Evolutionary conservation across 2,888 invertebrate genomes (phyloP).

Genomic region (Luffia ferchaultella): DNA sequence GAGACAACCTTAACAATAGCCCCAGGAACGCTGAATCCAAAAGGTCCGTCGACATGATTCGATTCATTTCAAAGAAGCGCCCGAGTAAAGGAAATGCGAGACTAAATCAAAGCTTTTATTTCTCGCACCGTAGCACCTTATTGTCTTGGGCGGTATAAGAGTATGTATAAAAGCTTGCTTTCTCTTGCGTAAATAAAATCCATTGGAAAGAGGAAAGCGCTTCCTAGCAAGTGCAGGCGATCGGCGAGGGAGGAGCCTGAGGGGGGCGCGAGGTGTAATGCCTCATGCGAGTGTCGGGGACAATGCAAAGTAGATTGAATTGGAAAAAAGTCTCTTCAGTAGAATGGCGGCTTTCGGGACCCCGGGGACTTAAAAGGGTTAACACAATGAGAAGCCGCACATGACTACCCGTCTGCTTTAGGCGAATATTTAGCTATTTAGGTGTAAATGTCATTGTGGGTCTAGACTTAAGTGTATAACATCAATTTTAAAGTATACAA

Average conservation of each 20-base stretch:
- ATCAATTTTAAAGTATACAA: no score
- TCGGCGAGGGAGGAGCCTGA: slow-evolving; percentile 22
- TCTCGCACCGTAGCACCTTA: slow-evolving; percentile 59
- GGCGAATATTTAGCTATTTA: background rate
- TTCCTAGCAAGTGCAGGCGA: slow-evolving; percentile 47
- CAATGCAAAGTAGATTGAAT: slow-evolving; percentile 67
- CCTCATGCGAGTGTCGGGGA: slow-evolving; percentile 58
- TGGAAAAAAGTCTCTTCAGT: slow-evolving; percentile 58
- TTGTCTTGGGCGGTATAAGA: slow-evolving; percentile 61
- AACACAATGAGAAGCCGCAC: slow-evolving; percentile 42
- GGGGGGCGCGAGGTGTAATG: slow-evolving; percentile 56
- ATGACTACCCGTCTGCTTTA: slow-evolving; percentile 26
- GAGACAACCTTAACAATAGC: background rate
- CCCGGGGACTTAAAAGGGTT: slow-evolving; percentile 45
- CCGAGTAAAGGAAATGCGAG: slow-evolving; percentile 56
- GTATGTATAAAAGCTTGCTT: slow-evolving; percentile 63
- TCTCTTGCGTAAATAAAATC: slow-evolving; percentile 66
- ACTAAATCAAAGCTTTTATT: slow-evolving; percentile 67
- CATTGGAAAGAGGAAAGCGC: slow-evolving; percentile 46
- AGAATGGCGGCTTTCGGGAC: slow-evolving; percentile 51
- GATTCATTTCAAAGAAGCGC: slow-evolving; percentile 62
- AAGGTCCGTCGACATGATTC: slow-evolving; percentile 34
- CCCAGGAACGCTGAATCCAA: background rate
- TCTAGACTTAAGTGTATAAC: background rate
- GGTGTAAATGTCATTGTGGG: background rate